Base-by-base conservation (phyloP, 2,797 vertebrate species). In the Esox masquinongy region DNA sequence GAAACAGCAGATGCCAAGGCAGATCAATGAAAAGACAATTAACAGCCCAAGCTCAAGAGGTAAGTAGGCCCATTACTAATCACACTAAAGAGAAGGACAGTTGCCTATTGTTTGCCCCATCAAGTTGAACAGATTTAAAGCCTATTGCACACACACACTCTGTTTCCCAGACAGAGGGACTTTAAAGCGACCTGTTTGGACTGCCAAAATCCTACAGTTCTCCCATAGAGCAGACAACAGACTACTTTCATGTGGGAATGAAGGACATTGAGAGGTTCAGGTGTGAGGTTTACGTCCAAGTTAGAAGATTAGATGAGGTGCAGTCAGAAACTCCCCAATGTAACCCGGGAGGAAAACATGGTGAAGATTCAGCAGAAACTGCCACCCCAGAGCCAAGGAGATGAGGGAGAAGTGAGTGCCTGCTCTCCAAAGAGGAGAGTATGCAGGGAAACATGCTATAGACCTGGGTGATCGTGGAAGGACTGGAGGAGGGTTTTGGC, bases 391-490 rank as follows among this genome's bases (percentile, higher is more conserved):
- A 87, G 88, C 77, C 84, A 77, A 74, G n/a, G 14, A 82, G 47
- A 79, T 80, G 83, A 75, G 84, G 78, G 74, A 76, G 47, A 72
- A 79, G 3, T 51, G 82, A 74, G 49, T 77, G 49, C 66, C 69
- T 73, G 71, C 51, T 77, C 75, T 68, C 76, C 72, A 66, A 83
- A 83, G 79, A 75, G 72, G 1, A 19, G 22, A 70, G 17, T 74
- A 50, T 11, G 67, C 43, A 53, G 63, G 81, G 7, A 75, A 84
- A 84, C 70, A 74, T 84, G 85, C 83, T 90, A 80, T 93, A 85
- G 93, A 97, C 95, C 96, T 97, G 94, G 79, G 56, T 71, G 0
- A 82, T 64, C 74, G 80, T 67, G 75, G 78, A 66, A 24, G 85
- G 77, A 50, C 79, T 88, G 53, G 88, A 81, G 77, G 81, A 81